phyloP scores from a whole-genome alignment of 1,140 invertebrate species.

The Hylaeus anthracinus region DNA sequence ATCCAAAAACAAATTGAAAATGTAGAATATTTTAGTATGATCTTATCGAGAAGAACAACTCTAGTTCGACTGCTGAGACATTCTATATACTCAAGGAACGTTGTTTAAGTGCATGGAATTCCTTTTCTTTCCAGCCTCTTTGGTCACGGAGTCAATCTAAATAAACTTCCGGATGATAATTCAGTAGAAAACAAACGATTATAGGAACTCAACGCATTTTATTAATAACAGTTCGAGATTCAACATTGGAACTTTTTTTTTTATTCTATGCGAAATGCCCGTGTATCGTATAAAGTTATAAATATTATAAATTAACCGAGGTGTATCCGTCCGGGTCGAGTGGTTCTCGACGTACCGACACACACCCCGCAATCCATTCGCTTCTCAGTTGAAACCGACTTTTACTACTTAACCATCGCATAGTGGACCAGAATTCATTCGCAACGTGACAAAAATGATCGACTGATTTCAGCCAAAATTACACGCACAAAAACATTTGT shows the following conservation, averaged over 20 bases:
- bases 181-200: slow-evolving; percentile 67
- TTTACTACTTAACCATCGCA: slow-evolving; percentile 19
- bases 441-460: no score
- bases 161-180: slow-evolving; percentile 11
- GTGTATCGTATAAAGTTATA: slow-evolving; percentile 76
- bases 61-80: no score
- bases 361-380: slow-evolving; percentile 5
- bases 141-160: neutral
- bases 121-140: neutral
- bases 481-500: no score
- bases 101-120: no score
- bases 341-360: slow-evolving; percentile 24
- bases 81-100: no score
- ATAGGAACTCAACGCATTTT: slow-evolving; percentile 76
- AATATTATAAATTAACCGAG: slow-evolving; percentile 76
- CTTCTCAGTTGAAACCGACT: neutral
- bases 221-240: slow-evolving; percentile 73
- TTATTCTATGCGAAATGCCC: slow-evolving; percentile 75
- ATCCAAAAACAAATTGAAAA: no score
- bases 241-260: slow-evolving; percentile 62
- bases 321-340: slow-evolving; percentile 45
- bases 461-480: no score
- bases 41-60: no score
- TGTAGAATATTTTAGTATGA: no score
- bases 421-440: slow-evolving; percentile 14